Conservation (phyloP, 2,888 invertebrate species). For the Eupithecia subfuscata region DNA sequence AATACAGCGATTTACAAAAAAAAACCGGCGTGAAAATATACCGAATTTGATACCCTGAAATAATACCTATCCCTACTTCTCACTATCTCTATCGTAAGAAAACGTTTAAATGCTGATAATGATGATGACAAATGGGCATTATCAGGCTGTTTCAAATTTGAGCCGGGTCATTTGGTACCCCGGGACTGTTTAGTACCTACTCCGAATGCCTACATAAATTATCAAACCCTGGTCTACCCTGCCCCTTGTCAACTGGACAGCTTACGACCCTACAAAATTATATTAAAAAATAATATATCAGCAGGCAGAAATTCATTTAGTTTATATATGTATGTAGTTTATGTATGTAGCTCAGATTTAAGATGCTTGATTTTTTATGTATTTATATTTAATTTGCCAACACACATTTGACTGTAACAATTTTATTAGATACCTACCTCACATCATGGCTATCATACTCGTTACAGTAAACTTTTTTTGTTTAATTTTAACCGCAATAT, state of each 20-base stretch:
- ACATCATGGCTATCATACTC: too few species aligned
- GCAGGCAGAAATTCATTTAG: background rate
- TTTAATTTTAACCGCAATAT: too few species aligned
- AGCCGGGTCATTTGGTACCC: background rate
- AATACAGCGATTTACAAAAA: too few species aligned
- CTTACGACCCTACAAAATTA: background rate
- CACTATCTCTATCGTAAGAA: background rate
- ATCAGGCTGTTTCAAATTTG: background rate
- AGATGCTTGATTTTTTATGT: too few species aligned
- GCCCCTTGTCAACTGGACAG: background rate
- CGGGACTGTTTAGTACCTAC: background rate
- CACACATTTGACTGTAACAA: too few species aligned
- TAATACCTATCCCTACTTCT: too few species aligned
- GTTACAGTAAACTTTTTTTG: too few species aligned
- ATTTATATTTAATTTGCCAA: too few species aligned
- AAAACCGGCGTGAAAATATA: too few species aligned
- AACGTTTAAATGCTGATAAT: background rate
- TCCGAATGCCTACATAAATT: conserved; percentile 4
- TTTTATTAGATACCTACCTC: too few species aligned
- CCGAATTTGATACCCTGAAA: too few species aligned
- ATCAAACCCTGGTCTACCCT: background rate
- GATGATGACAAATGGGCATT: background rate
- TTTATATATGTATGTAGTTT: background rate
- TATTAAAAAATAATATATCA: conserved; percentile 5
- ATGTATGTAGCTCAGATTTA: background rate